Percentiles rank a stretch among this genome's conserved stretches.
phyloP scores from a whole-genome alignment of 2,113 vertebrate genomes.

The Phylloscopus whistleri region DNA sequence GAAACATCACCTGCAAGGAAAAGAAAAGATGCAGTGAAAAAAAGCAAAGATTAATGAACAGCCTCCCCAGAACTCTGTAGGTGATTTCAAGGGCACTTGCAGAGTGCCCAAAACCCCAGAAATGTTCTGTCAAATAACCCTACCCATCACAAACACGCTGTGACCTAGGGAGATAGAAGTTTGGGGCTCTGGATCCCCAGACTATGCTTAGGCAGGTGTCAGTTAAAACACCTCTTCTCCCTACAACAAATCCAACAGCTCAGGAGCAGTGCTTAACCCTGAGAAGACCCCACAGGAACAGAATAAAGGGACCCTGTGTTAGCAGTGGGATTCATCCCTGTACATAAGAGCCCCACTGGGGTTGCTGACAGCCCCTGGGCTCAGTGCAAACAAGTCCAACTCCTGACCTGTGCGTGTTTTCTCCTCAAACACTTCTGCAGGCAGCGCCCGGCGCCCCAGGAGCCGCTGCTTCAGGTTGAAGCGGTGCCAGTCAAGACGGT shows the following conservation, averaged over 20 bases:
- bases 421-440: constrained; percentile 86
- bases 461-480: constrained; percentile 92
- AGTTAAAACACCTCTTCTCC: not conserved
- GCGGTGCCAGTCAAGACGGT: constrained; percentile 94
- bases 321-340: not conserved
- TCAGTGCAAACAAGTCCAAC: accelerated
- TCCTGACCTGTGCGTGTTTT: constrained; percentile 77
- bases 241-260: not conserved
- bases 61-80: not conserved
- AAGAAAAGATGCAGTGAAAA: not conserved
- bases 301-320: not conserved
- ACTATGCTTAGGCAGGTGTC: not conserved
- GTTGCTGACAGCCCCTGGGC: accelerated
- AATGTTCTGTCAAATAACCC: not conserved
- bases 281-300: not conserved
- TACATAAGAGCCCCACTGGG: not conserved
- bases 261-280: not conserved
- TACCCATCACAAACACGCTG: not conserved
- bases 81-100: not conserved
- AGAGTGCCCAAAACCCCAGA: accelerated
- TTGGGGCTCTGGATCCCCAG: not conserved
- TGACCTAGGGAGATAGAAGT: not conserved
- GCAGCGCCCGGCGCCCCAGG: constrained; percentile 60
- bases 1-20: constrained; percentile 85
- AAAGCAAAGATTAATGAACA: not conserved